phyloP scores from a whole-genome alignment of 2,888 invertebrate genomes.

The Alloscopus bannaensis region DNA sequence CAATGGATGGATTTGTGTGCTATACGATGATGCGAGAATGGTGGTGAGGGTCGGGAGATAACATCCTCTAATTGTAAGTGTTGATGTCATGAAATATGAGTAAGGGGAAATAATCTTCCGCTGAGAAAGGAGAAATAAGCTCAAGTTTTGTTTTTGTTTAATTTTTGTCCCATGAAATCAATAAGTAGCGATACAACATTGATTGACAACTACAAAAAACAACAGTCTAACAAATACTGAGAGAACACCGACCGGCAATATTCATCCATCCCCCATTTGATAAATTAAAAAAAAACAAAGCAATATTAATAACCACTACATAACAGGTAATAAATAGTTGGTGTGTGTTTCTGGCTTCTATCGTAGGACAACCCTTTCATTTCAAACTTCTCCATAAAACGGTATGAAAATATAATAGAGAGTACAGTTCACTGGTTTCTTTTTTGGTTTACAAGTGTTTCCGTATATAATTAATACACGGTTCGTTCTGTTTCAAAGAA shows the following conservation, averaged over 20 bases:
- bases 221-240: conserved; percentile 61
- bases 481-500: background rate
- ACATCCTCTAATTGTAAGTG: no score
- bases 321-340: background rate
- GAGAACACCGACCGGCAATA: conserved; percentile 54
- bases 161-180: conserved; percentile 51
- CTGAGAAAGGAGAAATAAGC: no score
- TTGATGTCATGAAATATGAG: no score
- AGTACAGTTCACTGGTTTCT: background rate
- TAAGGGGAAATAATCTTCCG: no score
- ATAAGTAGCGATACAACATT: conserved; percentile 23
- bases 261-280: conserved; percentile 45
- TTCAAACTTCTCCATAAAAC: no score
- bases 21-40: no score
- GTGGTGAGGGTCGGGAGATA: no score
- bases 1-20: no score
- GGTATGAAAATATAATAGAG: background rate
- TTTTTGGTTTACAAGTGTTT: background rate
- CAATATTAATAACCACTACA: background rate
- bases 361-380: background rate
- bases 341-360: background rate
- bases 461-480: background rate
- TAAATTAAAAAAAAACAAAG: conserved; percentile 11
- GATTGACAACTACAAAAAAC: conserved; percentile 32
- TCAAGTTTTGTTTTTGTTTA: conserved; percentile 55